Evolutionary conservation across 1,140 invertebrate genomes (phyloP).

Genomic region (Drosophila insularis): DNA sequence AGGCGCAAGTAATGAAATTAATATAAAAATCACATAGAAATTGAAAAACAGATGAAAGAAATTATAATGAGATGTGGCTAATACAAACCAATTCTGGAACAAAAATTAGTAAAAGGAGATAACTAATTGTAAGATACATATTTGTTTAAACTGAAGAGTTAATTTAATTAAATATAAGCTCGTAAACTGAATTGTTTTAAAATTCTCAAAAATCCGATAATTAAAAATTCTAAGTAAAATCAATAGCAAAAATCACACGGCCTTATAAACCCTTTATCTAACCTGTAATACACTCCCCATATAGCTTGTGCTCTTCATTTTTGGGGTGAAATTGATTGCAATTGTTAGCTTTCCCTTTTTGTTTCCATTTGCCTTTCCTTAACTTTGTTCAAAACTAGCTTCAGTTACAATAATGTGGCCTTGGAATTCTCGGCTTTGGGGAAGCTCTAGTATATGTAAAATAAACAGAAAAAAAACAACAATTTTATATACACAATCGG

Average conservation of each 20-base stretch:
- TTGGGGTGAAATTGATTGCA: slow-evolving; percentile 32
- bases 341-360: slow-evolving; percentile 42
- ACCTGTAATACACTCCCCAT: background rate
- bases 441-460: slow-evolving; percentile 58
- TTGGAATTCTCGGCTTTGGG: slow-evolving; percentile 33
- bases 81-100: too few relatives aligned
- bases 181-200: too few relatives aligned
- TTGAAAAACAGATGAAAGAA: background rate
- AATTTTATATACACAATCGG: slow-evolving; percentile 55
- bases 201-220: too few relatives aligned
- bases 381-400: slow-evolving; percentile 48
- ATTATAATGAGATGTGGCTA: background rate
- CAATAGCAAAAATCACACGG: background rate
- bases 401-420: slow-evolving; percentile 42
- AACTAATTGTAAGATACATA: too few relatives aligned
- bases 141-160: too few relatives aligned
- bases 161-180: too few relatives aligned
- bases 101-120: too few relatives aligned
- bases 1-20: background rate
- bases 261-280: background rate
- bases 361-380: slow-evolving; percentile 7
- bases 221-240: too few relatives aligned
- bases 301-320: background rate
- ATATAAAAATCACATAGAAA: too few relatives aligned
- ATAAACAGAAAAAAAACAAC: slow-evolving; percentile 51